phyloP scores from a whole-genome alignment of 1,140 invertebrate species.

The Battus philenor region DNA sequence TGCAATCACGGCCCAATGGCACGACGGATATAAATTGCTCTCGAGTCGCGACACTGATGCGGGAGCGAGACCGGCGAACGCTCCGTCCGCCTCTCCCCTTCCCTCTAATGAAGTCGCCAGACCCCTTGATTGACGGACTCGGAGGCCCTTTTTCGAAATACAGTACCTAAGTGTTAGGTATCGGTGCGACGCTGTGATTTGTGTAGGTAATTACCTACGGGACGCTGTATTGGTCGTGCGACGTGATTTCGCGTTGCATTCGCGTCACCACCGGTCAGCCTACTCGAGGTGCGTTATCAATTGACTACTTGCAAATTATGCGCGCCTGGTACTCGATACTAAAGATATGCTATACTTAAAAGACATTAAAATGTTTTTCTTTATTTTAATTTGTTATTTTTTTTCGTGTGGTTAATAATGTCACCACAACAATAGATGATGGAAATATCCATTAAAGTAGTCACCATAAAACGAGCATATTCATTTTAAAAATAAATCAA shows the following conservation, averaged over 20 bases:
- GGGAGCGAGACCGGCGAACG: conserved; percentile 34
- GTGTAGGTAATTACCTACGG: conserved; percentile 35
- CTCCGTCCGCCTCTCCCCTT: conserved; percentile 53
- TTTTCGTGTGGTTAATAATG: no score
- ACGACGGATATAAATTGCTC: conserved; percentile 78
- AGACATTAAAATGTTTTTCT: no score
- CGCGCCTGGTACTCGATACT: conserved; percentile 10
- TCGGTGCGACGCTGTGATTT: conserved; percentile 59
- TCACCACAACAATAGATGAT: no score
- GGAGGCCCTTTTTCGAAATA: conserved; percentile 56
- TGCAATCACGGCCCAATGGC: conserved; percentile 76
- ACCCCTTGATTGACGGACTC: conserved; percentile 63
- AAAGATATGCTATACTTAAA: no score
- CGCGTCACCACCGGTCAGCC: conserved; percentile 2
- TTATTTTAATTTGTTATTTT: no score
- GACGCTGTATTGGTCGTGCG: conserved; percentile 26
- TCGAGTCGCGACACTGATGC: conserved; percentile 56
- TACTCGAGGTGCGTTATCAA: neutral
- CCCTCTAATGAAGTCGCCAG: conserved; percentile 61
- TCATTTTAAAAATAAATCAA: no score
- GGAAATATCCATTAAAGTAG: no score
- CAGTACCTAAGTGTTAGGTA: conserved; percentile 55
- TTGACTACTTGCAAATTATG: conserved; percentile 9
- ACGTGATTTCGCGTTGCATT: conserved; percentile 20
- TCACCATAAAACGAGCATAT: no score